A percentile compares a stretch with the other conserved stretches of the same genome.
Evolutionary conservation across 2,797 vertebrate species (phyloP).

Genomic region (Pangasius djambal): DNA sequence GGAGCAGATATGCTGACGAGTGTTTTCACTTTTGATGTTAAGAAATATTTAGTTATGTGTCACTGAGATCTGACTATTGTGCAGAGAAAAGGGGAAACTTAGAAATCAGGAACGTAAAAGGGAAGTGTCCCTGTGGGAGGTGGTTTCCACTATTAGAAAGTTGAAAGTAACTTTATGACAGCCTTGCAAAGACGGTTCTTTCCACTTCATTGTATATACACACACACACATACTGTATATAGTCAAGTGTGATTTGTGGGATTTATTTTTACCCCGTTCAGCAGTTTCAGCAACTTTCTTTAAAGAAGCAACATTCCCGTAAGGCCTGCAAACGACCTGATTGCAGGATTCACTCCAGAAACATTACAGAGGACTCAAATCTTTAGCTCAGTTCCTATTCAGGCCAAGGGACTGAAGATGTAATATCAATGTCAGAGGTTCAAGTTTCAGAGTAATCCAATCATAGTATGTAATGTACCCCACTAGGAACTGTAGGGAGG

Average conservation of each 20-base stretch:
- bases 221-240: too few species aligned
- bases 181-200: not conserved
- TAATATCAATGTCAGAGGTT: not conserved
- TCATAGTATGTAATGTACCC: constrained; percentile 14
- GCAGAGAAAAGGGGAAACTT: constrained; percentile 20
- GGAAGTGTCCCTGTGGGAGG: constrained; percentile 2
- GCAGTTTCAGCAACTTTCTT: constrained; percentile 8
- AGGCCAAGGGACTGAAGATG: constrained; percentile 6
- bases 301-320: not conserved
- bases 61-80: not conserved
- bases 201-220: not conserved
- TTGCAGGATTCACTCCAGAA: constrained; percentile 14
- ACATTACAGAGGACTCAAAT: not conserved
- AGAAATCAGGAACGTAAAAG: constrained; percentile 34
- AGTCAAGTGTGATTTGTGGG: not conserved
- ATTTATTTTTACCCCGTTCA: constrained; percentile 15
- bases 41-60: not conserved
- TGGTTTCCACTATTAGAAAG: constrained; percentile 26
- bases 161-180: constrained; percentile 2
- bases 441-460: constrained; percentile 8
- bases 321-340: constrained; percentile 13
- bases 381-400: not conserved
- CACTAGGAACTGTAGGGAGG: not conserved
- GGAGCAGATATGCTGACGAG: not conserved
- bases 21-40: constrained; percentile 13